Conservation (phyloP, 2,797 vertebrate genomes). For the Acropternis orthonyx region DNA sequence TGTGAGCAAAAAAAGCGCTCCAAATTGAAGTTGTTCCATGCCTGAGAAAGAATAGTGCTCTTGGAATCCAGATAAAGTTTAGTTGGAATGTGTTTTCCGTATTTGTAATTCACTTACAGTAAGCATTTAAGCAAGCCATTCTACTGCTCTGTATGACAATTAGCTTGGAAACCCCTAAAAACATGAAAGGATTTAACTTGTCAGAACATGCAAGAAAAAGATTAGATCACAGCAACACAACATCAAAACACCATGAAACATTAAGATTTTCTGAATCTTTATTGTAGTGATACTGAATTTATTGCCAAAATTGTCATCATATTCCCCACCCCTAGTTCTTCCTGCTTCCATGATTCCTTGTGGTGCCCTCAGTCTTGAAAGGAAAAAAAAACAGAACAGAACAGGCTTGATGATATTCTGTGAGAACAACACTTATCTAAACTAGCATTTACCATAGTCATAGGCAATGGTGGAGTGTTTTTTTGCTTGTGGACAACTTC, state of each 20-base stretch:
- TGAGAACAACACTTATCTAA: neutral
- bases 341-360: neutral
- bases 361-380: neutral
- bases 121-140: neutral
- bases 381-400: neutral
- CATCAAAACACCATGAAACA: neutral
- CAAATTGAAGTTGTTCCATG: neutral
- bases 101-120: neutral
- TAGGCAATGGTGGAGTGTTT: neutral
- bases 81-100: neutral
- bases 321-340: neutral
- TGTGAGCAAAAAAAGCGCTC: neutral
- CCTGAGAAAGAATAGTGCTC: neutral
- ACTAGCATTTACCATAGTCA: neutral
- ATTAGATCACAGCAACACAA: neutral
- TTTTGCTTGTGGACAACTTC: neutral
- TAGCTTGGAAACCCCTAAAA: neutral
- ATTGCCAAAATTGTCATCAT: neutral
- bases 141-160: neutral
- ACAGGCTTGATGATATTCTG: neutral
- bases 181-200: neutral
- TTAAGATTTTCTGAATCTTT: neutral
- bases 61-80: neutral
- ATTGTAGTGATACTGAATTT: neutral
- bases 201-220: neutral